Evolutionary conservation across 2,113 vertebrate genomes (phyloP).

Genomic region (Chaetodon trifascialis): DNA sequence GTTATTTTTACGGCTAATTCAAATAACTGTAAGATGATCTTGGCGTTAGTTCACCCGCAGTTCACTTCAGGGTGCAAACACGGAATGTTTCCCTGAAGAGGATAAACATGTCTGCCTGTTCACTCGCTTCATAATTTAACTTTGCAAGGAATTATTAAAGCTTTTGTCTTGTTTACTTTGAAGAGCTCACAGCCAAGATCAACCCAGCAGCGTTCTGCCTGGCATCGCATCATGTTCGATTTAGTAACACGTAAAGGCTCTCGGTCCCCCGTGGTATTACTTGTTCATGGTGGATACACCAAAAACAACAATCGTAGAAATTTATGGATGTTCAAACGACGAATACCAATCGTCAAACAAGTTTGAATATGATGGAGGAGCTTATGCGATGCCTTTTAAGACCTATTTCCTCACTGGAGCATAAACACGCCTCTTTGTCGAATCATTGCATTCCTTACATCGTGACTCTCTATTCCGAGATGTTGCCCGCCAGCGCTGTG

Average conservation of each 20-base stretch:
- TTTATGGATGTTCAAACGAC: not conserved
- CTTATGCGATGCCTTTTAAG: not conserved
- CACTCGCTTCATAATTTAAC: not conserved
- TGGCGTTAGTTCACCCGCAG: no score
- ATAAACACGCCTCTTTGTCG: not conserved
- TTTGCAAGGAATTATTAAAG: not conserved
- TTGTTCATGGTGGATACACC: not conserved
- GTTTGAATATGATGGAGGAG: not conserved
- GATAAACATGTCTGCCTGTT: not conserved
- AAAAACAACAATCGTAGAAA: not conserved
- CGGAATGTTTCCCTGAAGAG: not conserved
- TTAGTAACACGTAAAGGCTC: not conserved
- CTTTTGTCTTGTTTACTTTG: not conserved
- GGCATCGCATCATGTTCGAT: not conserved
- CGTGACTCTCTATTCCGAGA: conserved; percentile 41
- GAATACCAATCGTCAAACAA: not conserved
- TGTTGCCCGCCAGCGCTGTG: conserved; percentile 42
- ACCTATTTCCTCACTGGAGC: not conserved
- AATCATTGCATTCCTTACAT: conserved; percentile 29
- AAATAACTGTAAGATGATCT: not conserved
- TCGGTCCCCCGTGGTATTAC: not conserved
- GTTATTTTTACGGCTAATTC: not conserved
- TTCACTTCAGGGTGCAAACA: no score
- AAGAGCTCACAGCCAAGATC: not conserved
- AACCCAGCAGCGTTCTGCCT: not conserved